These are phyloP conservation scores for Tolypeutes matacus DNA, from an alignment of 2,797 vertebrate genomes.

Conservation along the genomic window DNA sequence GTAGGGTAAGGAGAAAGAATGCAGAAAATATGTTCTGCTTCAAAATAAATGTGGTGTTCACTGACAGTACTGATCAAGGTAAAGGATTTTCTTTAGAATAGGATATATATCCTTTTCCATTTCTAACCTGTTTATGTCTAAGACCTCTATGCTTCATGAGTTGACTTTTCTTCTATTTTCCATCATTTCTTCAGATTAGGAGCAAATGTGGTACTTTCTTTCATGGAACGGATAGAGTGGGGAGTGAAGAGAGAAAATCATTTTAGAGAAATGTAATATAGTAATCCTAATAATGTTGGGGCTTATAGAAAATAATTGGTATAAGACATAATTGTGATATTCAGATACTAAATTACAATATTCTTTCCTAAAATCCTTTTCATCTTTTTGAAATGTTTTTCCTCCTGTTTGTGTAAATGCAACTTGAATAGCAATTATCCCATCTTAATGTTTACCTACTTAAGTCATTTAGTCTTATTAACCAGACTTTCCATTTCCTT, in stretches of 20 bases:
- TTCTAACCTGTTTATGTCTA: not conserved
- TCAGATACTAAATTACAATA: not conserved
- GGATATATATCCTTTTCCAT: not conserved
- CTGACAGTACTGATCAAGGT: not conserved
- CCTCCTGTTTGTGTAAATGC: not conserved
- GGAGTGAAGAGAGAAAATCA: not conserved
- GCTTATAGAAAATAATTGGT: not conserved
- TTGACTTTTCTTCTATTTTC: not conserved
- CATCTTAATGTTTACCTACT: not conserved
- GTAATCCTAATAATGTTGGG: not conserved
- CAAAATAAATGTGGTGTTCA: constrained; percentile 6
- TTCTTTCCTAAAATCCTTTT: not conserved
- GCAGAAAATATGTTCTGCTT: not conserved
- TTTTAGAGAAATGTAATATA: not conserved
- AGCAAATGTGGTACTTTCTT: not conserved
- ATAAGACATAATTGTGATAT: not conserved
- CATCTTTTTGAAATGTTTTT: not conserved
- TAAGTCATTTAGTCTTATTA: not conserved
- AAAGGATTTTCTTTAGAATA: not conserved
- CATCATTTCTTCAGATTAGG: not conserved
- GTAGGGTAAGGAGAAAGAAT: not conserved
- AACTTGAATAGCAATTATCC: not conserved
- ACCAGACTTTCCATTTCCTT: not conserved
- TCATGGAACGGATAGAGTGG: rapidly evolving
- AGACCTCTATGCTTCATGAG: not conserved